Percentiles rank a stretch among this genome's conserved stretches.
Evolutionary conservation across 2,888 invertebrate genomes (phyloP).

Genomic region (Drosophila anceps): DNA sequence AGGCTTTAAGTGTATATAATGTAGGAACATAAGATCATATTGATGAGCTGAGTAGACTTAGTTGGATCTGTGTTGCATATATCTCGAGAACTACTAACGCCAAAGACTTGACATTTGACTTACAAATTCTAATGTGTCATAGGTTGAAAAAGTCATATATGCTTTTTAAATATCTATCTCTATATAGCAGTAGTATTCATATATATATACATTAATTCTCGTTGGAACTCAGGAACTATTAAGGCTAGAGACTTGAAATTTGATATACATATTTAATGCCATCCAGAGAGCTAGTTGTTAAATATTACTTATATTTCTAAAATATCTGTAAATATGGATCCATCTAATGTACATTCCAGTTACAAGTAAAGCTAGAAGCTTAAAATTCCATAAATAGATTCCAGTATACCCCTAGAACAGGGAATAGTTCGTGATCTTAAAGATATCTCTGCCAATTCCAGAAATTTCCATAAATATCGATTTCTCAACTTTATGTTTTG

Average conservation of each 20-base stretch:
- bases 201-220: background rate
- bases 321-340: background rate
- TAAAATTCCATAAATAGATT: background rate
- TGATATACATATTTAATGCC: background rate
- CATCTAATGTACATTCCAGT: background rate
- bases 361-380: background rate
- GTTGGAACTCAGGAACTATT: background rate
- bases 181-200: background rate
- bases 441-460: background rate
- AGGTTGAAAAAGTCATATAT: no score
- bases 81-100: background rate
- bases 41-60: background rate
- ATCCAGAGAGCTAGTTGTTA: background rate
- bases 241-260: background rate
- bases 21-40: no score
- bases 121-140: background rate
- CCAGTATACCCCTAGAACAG: background rate
- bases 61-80: background rate
- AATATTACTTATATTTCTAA: background rate
- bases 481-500: background rate
- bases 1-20: background rate
- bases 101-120: rapidly evolving
- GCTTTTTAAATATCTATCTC: background rate
- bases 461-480: background rate
- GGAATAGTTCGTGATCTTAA: background rate